These are phyloP conservation scores for honey bee (Apis mellifera) DNA, from an alignment of 1,140 invertebrate genomes.

Conservation along the genomic window DNA sequence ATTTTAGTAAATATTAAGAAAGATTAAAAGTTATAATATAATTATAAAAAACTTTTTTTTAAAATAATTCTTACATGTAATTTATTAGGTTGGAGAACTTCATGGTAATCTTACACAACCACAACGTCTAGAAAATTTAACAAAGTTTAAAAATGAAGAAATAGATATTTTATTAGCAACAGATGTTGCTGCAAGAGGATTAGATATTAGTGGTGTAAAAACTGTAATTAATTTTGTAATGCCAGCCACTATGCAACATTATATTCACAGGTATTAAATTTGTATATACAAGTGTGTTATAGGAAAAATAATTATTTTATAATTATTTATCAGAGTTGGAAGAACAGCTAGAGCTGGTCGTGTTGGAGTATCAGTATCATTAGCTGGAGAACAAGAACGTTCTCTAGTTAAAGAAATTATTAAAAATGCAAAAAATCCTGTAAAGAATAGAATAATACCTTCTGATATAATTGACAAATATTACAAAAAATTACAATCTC, in stretches of 20 bases:
- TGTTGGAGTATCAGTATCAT: conserved; percentile 94
- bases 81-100: conserved; percentile 90
- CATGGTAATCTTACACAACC: conserved; percentile 98
- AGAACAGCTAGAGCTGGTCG: conserved; percentile 96
- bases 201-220: conserved; percentile 98
- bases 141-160: conserved; percentile 93
- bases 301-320: conserved; percentile 11
- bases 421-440: conserved; percentile 91
- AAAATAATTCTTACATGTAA: background rate
- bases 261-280: conserved; percentile 90
- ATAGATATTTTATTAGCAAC: conserved; percentile 97
- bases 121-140: conserved; percentile 93
- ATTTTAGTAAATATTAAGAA: background rate
- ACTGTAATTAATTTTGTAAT: conserved; percentile 98
- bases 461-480: conserved; percentile 95
- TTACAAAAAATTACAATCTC: conserved; percentile 85
- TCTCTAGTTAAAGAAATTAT: conserved; percentile 95
- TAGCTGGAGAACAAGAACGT: conserved; percentile 96
- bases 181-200: conserved; percentile 97
- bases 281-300: background rate
- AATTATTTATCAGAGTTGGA: conserved; percentile 85
- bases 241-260: conserved; percentile 96
- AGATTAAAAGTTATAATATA: background rate
- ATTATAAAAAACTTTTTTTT: background rate
- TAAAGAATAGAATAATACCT: conserved; percentile 94